A percentile compares a stretch with the other conserved stretches of the same genome.
phyloP scores from a whole-genome alignment of 1,140 invertebrate species.

The Drosophila lacertosa region DNA sequence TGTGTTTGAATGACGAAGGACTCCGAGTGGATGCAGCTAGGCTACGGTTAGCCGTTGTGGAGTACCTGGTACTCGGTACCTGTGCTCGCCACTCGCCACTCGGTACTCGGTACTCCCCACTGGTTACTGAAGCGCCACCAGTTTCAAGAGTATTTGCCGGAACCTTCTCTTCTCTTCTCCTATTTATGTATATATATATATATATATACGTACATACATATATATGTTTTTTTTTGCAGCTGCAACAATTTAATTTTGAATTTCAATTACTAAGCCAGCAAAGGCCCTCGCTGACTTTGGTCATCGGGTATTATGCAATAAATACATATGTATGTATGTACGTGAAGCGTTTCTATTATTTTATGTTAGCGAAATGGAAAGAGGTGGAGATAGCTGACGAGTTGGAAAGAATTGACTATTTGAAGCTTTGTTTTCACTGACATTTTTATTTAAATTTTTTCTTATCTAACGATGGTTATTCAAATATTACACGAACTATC shows the following conservation, averaged over 20 bases:
- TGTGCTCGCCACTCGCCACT: neutral
- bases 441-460: slow-evolving; percentile 12
- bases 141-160: slow-evolving; percentile 38
- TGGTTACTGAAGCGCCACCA: slow-evolving; percentile 11
- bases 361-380: neutral
- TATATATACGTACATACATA: no score
- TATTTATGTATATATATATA: slow-evolving; percentile 21
- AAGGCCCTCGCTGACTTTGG: neutral
- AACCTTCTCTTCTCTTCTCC: slow-evolving; percentile 9
- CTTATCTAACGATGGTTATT: neutral
- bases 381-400: neutral
- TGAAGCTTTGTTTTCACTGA: slow-evolving; percentile 10
- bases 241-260: slow-evolving; percentile 73
- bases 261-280: slow-evolving; percentile 66
- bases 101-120: neutral
- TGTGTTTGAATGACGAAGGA: slow-evolving; percentile 33
- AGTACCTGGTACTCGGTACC: slow-evolving; percentile 4
- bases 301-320: slow-evolving; percentile 37
- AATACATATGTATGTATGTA: no score
- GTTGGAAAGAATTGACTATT: slow-evolving; percentile 11
- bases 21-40: neutral
- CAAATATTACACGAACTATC: neutral
- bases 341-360: no score
- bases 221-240: slow-evolving; percentile 20
- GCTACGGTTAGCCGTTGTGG: no score